Evolutionary conservation across 2,113 vertebrate genomes (phyloP), one percentile per base, ranked within the genome.

Genomic region (Saccopteryx leptura): DNA sequence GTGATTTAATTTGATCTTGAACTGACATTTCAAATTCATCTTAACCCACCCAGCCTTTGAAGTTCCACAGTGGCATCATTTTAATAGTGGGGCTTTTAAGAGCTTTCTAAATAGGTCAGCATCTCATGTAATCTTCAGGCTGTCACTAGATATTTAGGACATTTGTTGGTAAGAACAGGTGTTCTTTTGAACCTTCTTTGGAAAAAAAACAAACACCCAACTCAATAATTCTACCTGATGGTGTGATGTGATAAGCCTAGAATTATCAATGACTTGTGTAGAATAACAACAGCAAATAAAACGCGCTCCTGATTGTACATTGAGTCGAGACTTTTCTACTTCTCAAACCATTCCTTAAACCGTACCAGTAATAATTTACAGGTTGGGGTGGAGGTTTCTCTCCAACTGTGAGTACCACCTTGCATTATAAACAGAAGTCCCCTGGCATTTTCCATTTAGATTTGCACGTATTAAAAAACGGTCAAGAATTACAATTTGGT

Each of bases 61-160:
- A 96, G 82, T 91, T 91, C 89, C 63, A 88, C 10, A 1, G 9
- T 31, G 84, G 39, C n/a, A 39, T 84, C 80, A 94, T 95, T 88
- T 95, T 97, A 96, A 96, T 97, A 66, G 68, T 23, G 61, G 93
- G 83, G 81, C 94, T 97, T 96, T 69, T 63, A 93, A 76, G 92
- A 97, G 76, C 96, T 96, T 96, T 97, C 72, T 96, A 87, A 92
- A 39, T 93, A 80, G 94, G 89, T 87, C 94, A 90, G 31, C 31
- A 75, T 86, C 75, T 95, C 75, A 63, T 91, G 56, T 63, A 87
- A 56, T 85, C 94, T 88, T 95, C 54, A 97, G 90, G 65, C 92
- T 94, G 54, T 52, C 83, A 23, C 31, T 79, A 76, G 72, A 24
- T 94, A 65, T 95, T 92, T 79, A 93, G 69, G 69, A 84, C 97